Evolutionary conservation across 2,113 vertebrate genomes (phyloP), one percentile per base, ranked within the genome.

Genomic region (Tylochromis polylepis): DNA sequence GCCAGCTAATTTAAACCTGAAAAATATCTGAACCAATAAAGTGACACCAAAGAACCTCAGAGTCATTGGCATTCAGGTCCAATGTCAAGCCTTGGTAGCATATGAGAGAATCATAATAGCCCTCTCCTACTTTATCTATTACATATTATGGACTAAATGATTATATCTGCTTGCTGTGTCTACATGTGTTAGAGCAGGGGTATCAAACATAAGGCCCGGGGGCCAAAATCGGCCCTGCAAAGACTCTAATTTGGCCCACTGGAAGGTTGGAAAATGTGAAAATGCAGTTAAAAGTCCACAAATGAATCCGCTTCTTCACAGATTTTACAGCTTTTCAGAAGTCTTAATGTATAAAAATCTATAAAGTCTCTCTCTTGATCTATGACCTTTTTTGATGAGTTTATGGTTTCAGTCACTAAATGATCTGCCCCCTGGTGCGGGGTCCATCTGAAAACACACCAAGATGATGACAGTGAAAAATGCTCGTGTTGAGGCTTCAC

Each of bases 21-120:
- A 62, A 34, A 62, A 62, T 0, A 0, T 34, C 36, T 41, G 36
- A 67, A 46, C 38, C 65, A 16, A 43, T 43, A 24, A 22, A 24
- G 65, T 43, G 9, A 24, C 12, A 72, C 2, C 22, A 27, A 70
- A 70, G n/a, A 70, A 15, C 24, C 65, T 15, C n/a, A 24, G 0
- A 72, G 38, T 24, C 38, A 15, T 16, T 46, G 1, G 8, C 1
- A 11, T 46, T 72, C 38, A 4, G 38, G 15, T 46, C 12, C 65
- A 6, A 10, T 46, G 38, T 72, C 38, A 72, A 46, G 0, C 59
- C 9, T n/a, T 20, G 29, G 59, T 34, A 36, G 16, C 59, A 34
- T n/a, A n/a, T n/a, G n/a, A n/a, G 41, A 43, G 41, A 43, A 43
- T 43, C 41, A 43, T 24, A 24, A 16, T 43, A 70, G 15, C 29